Percentiles rank a stretch among this genome's conserved stretches.
phyloP scores from a whole-genome alignment of 1,140 invertebrate genomes.

The Uloborus diversus region DNA sequence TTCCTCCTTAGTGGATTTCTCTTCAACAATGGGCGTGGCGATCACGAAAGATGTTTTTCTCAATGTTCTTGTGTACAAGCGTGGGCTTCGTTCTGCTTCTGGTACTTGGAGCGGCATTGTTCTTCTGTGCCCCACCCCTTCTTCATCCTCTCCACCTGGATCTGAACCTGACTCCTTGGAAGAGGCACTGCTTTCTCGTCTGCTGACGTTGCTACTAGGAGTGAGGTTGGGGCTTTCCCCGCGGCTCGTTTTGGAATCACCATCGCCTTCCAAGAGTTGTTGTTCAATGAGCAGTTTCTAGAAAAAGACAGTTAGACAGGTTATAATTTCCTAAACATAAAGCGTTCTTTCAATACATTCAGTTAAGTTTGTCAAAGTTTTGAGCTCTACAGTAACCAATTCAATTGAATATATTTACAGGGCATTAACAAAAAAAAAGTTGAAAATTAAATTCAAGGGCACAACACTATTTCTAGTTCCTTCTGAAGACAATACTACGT shows the following conservation, averaged over 20 bases:
- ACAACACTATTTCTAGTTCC: background rate
- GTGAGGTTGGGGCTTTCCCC: constrained; percentile 35
- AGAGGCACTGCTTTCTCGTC: constrained; percentile 40
- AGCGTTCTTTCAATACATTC: too few relatives aligned
- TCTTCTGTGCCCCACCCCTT: background rate
- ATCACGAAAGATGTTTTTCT: constrained; percentile 24
- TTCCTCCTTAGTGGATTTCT: constrained; percentile 28
- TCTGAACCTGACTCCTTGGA: constrained; percentile 45
- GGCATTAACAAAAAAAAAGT: too few relatives aligned
- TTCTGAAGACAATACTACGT: too few relatives aligned
- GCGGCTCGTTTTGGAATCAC: constrained; percentile 1
- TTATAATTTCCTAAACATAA: too few relatives aligned
- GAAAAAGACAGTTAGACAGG: background rate
- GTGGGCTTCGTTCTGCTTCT: constrained; percentile 26
- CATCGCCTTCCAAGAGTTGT: constrained; percentile 22
- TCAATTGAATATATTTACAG: too few relatives aligned
- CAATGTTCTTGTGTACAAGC: constrained; percentile 3
- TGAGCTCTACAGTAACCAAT: too few relatives aligned
- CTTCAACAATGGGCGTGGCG: constrained; percentile 32
- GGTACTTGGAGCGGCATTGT: constrained; percentile 24
- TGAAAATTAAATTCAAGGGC: background rate
- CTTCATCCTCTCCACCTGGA: constrained; percentile 3
- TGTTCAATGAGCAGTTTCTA: constrained; percentile 51
- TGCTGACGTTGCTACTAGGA: constrained; percentile 27
- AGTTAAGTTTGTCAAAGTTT: too few relatives aligned